These are phyloP conservation scores for Loriculus beryllinus DNA, from an alignment of 2,797 vertebrate genomes.

Conservation along the genomic window DNA sequence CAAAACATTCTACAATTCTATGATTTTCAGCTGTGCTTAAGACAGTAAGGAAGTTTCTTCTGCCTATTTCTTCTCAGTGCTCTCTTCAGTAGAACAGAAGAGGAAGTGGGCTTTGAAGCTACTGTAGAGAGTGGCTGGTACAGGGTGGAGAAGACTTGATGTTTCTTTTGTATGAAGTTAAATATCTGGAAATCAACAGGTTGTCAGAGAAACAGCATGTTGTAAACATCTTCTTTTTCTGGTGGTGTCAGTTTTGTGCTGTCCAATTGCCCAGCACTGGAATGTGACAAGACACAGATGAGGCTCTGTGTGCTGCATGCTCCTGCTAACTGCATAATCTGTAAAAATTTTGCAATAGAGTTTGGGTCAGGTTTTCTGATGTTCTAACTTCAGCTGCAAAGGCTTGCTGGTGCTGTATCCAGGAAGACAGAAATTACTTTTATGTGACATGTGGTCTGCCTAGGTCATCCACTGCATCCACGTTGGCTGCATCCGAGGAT, in stretches of 20 bases:
- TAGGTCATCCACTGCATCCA: background rate
- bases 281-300: background rate
- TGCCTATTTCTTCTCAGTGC: background rate
- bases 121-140: background rate
- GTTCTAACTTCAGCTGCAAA: background rate
- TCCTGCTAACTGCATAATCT: background rate
- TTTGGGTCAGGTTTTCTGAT: background rate
- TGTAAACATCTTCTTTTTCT: background rate
- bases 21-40: background rate
- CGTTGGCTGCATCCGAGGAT: rapidly evolving
- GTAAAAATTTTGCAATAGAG: background rate
- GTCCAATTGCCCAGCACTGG: background rate
- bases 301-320: background rate
- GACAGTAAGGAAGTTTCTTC: background rate
- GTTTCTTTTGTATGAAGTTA: background rate
- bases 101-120: background rate
- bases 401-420: background rate
- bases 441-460: background rate
- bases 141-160: background rate
- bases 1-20: background rate
- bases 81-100: background rate
- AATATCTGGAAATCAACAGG: background rate
- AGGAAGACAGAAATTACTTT: background rate
- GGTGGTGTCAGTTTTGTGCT: background rate
- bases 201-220: background rate